phyloP scores from a whole-genome alignment of 2,113 vertebrate species.

The Ammodytes marinus region DNA sequence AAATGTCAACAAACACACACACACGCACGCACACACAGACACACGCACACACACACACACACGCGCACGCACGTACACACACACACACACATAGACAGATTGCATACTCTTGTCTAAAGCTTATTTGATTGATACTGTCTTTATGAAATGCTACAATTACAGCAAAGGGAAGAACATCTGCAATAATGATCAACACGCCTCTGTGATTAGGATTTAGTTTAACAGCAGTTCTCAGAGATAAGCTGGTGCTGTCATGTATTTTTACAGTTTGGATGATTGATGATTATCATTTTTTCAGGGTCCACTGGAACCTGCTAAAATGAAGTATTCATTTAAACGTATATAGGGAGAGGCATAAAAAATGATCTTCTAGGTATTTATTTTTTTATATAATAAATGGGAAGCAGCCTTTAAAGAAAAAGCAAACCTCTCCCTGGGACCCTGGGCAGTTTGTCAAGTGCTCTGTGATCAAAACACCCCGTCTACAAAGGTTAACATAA shows the following conservation, averaged over 20 bases:
- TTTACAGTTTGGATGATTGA: not conserved
- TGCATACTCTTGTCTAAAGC: conserved; percentile 46
- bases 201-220: conserved; percentile 24
- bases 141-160: conserved; percentile 37
- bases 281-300: not conserved
- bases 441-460: conserved; percentile 74
- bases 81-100: conserved; percentile 21
- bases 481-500: conserved; percentile 78
- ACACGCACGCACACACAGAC: conserved; percentile 22
- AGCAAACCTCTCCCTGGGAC: conserved; percentile 59
- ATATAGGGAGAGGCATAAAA: conserved; percentile 10
- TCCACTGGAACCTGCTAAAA: not conserved
- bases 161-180: conserved; percentile 10
- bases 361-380: not conserved
- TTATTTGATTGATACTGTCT: conserved; percentile 49
- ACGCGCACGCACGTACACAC: conserved; percentile 19
- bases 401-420: conserved; percentile 58
- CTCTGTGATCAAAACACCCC: conserved; percentile 58
- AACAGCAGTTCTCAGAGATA: not conserved
- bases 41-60: conserved; percentile 25
- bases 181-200: conserved; percentile 11
- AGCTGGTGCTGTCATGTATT: not conserved
- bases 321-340: conserved; percentile 23
- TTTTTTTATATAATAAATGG: conserved; percentile 35
- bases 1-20: conserved; percentile 74